Conservation (phyloP, 37 sponge, comb jelly and placozoan genomes). For the Theonella swinhoei region DNA sequence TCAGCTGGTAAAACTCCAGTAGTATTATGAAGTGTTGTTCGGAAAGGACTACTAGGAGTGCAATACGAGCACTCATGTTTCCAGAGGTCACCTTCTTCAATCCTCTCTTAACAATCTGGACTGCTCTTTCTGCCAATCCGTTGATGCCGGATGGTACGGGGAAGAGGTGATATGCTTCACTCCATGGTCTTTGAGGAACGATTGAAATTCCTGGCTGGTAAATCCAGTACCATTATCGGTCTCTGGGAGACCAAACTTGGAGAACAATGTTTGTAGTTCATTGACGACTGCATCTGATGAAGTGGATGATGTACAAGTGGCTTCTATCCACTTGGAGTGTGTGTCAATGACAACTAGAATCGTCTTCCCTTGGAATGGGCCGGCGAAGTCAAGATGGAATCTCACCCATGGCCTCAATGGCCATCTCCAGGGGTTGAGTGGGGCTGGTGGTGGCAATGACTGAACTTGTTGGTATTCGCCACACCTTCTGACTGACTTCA, state of each 20-base stretch:
- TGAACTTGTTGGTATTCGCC: background rate
- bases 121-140: constrained; percentile 1
- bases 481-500: constrained; percentile 11
- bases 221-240: constrained; percentile 20
- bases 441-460: constrained; percentile 14
- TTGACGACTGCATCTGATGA: background rate
- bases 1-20: constrained; percentile 1
- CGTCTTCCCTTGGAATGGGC: constrained; percentile 2
- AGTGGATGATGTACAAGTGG: background rate
- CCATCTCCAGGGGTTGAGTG: constrained; percentile 16
- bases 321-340: constrained; percentile 20
- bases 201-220: constrained; percentile 6
- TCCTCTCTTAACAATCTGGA: background rate
- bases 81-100: constrained; percentile 2
- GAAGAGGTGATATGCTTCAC: constrained; percentile 5
- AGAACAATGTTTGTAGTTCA: background rate
- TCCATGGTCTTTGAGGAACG: constrained; percentile 2
- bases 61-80: background rate
- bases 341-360: constrained; percentile 8
- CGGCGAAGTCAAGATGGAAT: constrained; percentile 9
- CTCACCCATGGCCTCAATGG: background rate
- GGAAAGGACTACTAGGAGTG: background rate
- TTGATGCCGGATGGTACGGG: background rate
- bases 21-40: background rate
- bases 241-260: constrained; percentile 12